Evolutionary conservation across 2,113 vertebrate species (phyloP).

Genomic region (Alces alces): DNA sequence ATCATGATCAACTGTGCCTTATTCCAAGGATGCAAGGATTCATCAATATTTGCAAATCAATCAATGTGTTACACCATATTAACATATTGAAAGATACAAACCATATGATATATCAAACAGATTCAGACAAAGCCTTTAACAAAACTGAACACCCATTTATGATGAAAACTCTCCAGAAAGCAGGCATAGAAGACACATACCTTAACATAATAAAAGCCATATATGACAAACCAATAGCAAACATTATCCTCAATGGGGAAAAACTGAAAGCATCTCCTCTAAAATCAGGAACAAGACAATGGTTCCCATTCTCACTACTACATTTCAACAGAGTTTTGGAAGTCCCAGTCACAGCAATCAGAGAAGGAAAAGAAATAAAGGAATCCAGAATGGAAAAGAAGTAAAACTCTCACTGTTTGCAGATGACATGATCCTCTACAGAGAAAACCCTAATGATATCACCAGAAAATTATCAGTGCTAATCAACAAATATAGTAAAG

Average conservation of each 20-base stretch:
- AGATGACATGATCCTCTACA: background rate
- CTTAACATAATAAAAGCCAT: background rate
- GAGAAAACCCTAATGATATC: background rate
- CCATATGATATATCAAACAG: background rate
- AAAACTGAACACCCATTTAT: background rate
- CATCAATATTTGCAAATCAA: background rate
- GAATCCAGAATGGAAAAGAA: background rate
- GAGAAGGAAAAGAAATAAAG: background rate
- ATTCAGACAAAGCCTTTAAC: background rate
- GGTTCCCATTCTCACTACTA: background rate
- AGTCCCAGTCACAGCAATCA: background rate
- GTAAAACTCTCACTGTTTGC: background rate
- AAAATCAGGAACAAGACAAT: background rate
- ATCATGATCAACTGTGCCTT: background rate
- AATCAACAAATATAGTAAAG: background rate
- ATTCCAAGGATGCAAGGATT: background rate
- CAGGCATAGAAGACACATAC: background rate
- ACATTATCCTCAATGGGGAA: background rate
- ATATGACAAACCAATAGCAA: background rate
- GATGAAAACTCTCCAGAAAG: background rate
- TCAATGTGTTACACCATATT: background rate
- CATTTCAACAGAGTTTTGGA: background rate
- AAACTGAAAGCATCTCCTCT: background rate
- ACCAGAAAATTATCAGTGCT: background rate
- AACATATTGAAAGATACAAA: background rate